These are phyloP conservation scores for Fregata magnificens DNA, from an alignment of 2,113 vertebrate genomes.

Conservation along the genomic window DNA sequence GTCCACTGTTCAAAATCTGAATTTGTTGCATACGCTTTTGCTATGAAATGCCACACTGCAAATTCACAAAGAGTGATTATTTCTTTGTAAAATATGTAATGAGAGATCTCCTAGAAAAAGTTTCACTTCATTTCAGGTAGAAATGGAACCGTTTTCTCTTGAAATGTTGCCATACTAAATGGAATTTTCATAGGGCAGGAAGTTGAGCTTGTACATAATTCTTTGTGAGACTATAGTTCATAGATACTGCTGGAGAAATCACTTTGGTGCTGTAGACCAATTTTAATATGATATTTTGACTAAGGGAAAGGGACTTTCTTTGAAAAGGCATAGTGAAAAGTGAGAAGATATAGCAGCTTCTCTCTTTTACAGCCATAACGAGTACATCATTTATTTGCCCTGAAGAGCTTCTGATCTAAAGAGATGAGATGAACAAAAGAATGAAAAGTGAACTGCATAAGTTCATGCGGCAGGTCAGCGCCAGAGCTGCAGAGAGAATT, in stretches of 20 bases:
- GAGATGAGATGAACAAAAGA: neutral
- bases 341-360: neutral
- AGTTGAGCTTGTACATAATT: neutral
- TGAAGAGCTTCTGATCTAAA: neutral
- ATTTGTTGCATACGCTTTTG: neutral
- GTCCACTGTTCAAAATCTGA: neutral
- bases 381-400: neutral
- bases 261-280: neutral
- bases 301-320: neutral
- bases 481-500: neutral
- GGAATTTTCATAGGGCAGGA: neutral
- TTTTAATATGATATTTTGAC: neutral
- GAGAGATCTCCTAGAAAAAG: neutral
- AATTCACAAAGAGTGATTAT: neutral
- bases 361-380: neutral
- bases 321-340: neutral
- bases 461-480: neutral
- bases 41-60: neutral
- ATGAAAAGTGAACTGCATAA: neutral
- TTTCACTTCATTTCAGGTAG: neutral
- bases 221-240: neutral
- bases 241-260: neutral
- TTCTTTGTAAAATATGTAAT: neutral
- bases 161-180: neutral
- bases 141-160: neutral